Conservation (phyloP, 1,140 invertebrate species). For the Aphelenchoides avenae region DNA sequence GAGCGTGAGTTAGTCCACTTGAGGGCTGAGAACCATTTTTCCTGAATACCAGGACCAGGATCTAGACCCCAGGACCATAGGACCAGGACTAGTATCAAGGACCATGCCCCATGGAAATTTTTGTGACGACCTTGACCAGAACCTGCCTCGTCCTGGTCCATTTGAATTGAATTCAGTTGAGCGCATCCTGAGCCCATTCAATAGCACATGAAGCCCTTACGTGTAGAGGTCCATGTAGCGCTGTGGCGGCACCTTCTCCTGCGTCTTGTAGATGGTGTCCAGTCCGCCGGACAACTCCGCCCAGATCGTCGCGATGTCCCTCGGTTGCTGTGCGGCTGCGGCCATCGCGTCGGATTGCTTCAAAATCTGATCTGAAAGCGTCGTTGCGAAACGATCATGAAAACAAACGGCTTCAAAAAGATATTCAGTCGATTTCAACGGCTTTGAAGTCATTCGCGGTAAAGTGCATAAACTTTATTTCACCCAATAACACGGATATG, state of each 20-base stretch:
- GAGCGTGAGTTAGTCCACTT: too few relatives aligned
- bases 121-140: too few relatives aligned
- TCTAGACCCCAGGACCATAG: too few relatives aligned
- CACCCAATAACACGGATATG: background rate
- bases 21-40: too few relatives aligned
- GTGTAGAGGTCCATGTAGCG: conserved; percentile 47
- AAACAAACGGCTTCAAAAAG: background rate
- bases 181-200: background rate
- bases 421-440: conserved; percentile 1
- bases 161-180: too few relatives aligned
- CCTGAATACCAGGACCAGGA: too few relatives aligned
- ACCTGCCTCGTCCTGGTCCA: too few relatives aligned
- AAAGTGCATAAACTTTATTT: background rate
- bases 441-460: background rate
- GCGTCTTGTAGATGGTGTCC: conserved; percentile 31
- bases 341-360: background rate
- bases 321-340: background rate
- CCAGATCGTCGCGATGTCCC: conserved; percentile 36
- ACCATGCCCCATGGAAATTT: too few relatives aligned
- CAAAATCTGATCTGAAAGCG: background rate
- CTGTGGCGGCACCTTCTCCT: conserved; percentile 24
- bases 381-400: background rate
- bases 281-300: conserved; percentile 26
- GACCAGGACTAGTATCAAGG: too few relatives aligned
- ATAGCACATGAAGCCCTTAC: conserved; percentile 17